These are phyloP conservation scores for Lerista edwardsae DNA, from an alignment of 2,797 vertebrate genomes.

Conservation along the genomic window DNA sequence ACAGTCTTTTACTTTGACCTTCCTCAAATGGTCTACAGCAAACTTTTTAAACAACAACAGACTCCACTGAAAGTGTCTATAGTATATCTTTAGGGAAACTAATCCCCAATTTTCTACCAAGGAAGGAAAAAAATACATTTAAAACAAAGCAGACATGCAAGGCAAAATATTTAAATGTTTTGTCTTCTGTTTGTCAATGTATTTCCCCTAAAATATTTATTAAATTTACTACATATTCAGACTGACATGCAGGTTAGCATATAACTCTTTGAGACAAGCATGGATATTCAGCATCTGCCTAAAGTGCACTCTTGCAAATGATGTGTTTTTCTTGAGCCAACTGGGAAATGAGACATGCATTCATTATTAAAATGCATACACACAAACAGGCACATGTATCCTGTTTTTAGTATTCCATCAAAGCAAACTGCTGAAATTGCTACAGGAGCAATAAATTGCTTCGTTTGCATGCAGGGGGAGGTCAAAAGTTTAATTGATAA, in stretches of 20 bases:
- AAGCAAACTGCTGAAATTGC: not conserved
- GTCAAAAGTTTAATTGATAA: constrained; percentile 19
- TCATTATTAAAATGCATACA: constrained; percentile 6
- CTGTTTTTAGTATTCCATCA: constrained; percentile 1
- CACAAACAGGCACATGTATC: not conserved
- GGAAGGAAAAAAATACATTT: not conserved
- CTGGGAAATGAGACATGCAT: not conserved
- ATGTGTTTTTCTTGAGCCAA: constrained; percentile 8
- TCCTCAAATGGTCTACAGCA: not conserved
- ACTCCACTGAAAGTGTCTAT: not conserved
- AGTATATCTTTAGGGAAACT: not conserved
- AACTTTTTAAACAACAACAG: not conserved
- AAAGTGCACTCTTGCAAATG: not conserved
- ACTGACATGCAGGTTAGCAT: not conserved
- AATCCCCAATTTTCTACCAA: not conserved
- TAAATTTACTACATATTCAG: not conserved
- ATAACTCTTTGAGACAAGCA: constrained; percentile 13
- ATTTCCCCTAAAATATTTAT: constrained; percentile 28
- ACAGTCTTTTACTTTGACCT: not conserved
- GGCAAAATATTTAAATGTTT: constrained; percentile 9
- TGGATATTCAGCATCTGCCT: constrained; percentile 1
- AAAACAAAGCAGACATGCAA: not conserved
- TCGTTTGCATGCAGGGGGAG: not conserved
- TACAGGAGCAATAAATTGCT: constrained; percentile 22
- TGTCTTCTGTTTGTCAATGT: not conserved